These are phyloP conservation scores for Theodoxus fluviatilis DNA, from an alignment of 2,888 invertebrate genomes.

Conservation along the genomic window DNA sequence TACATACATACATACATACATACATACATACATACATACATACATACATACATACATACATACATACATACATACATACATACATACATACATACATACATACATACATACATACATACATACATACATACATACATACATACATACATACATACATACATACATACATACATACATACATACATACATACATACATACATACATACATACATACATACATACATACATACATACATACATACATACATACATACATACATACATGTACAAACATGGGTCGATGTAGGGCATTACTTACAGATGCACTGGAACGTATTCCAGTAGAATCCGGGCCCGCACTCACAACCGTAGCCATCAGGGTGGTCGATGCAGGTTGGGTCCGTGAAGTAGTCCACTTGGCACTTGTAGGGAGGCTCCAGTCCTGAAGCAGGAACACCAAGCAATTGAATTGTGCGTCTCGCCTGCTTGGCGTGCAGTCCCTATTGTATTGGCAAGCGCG, in stretches of 20 bases:
- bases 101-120: not conserved
- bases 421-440: not conserved
- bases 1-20: not conserved
- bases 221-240: constrained; percentile 30
- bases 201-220: constrained; percentile 28
- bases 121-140: constrained; percentile 10
- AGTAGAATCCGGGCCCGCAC: constrained; percentile 65
- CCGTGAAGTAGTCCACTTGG: constrained; percentile 53
- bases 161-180: constrained; percentile 18
- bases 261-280: not conserved
- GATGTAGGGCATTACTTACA: constrained; percentile 54
- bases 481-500: too few species aligned
- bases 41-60: not conserved
- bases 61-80: not conserved
- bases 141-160: constrained; percentile 20
- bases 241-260: constrained; percentile 20
- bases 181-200: not conserved
- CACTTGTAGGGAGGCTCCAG: constrained; percentile 35
- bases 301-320: constrained; percentile 65
- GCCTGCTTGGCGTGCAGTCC: not conserved
- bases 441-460: not conserved
- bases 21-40: not conserved
- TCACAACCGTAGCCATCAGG: constrained; percentile 64
- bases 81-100: not conserved
- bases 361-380: constrained; percentile 60